Evolutionary conservation across 2,797 vertebrate genomes (phyloP), one percentile per base, ranked within the genome.

Genomic region (Centropyge bicolor): DNA sequence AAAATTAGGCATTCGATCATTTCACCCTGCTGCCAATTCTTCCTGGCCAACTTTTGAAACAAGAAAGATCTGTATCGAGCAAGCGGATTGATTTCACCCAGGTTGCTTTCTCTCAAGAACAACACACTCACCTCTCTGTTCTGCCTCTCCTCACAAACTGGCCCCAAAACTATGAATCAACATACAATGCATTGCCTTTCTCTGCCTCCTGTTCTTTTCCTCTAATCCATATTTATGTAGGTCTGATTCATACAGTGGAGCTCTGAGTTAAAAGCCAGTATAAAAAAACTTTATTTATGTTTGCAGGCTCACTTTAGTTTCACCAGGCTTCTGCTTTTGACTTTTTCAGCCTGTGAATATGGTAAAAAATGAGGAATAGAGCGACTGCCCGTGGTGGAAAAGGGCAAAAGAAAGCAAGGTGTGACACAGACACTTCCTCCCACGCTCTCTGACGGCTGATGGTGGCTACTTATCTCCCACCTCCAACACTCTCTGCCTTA

Each of bases 391-490:
- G 38, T 57, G 63, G 31, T 45, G 77, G 38, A 45, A 81, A 79
- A 78, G 61, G 73, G 48, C 46, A 75, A 65, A 70, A 36, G 43
- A 77, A 54, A 66, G 46, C 70, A 63, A 14, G 1, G 9, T 51
- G 59, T 52, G 73, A 78, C 71, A 83, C 60, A 72, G 35, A 82
- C 81, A 75, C 69, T 74, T 68, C 52, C 48, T 55, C 64, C 76
- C 31, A 70, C 49, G 6, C 54, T 75, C 67, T 78, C 36, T 63
- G 62, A 65, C 6, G 11, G 22, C 40, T 70, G 51, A 78, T 48
- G 54, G 51, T 24, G 48, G 54, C 59, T 73, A 63, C 74, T 83
- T 81, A 83, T 72, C 83, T 84, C 70, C 55, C 64, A 76, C 74
- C 66, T 74, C 60, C 67, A 71, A 77, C 66, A 43, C 60, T 88